A percentile compares a stretch with the other conserved stretches of the same genome.
phyloP scores from a whole-genome alignment of 2,888 invertebrate species.

The Epinotia nisella region DNA sequence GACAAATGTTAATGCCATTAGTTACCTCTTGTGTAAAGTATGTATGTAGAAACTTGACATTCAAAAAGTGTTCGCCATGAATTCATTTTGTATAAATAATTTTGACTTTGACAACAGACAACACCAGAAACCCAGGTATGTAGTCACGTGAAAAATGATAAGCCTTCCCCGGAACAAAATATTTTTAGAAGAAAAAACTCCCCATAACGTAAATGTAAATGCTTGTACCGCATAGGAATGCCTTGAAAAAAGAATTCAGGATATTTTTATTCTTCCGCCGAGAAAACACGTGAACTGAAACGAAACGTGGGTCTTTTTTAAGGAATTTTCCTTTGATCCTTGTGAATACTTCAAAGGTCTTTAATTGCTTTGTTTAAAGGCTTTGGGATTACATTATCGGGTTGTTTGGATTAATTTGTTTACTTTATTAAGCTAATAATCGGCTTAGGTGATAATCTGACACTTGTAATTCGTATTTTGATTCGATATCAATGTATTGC shows the following conservation, averaged over 20 bases:
- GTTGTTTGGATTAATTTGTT: background rate
- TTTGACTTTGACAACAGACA: too few relatives aligned
- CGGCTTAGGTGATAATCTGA: background rate
- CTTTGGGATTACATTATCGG: background rate
- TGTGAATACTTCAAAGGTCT: slow-evolving; percentile 1
- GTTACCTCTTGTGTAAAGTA: too few relatives aligned
- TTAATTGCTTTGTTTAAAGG: slow-evolving; percentile 1
- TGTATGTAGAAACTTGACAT: too few relatives aligned
- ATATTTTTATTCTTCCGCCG: slow-evolving; percentile 28
- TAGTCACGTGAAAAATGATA: slow-evolving; percentile 6
- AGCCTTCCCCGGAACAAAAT: slow-evolving; percentile 14
- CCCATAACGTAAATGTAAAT: slow-evolving; percentile 29
- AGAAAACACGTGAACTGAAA: slow-evolving; percentile 18
- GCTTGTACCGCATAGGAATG: slow-evolving; percentile 27
- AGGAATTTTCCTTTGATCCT: slow-evolving; percentile 24
- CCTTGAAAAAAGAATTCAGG: slow-evolving; percentile 32
- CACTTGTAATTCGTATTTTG: background rate
- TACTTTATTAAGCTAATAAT: background rate
- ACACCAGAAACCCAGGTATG: background rate
- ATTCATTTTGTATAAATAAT: too few relatives aligned
- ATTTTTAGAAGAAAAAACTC: slow-evolving; percentile 24
- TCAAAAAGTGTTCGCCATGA: too few relatives aligned
- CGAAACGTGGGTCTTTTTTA: slow-evolving; percentile 8
- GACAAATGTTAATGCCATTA: too few relatives aligned
- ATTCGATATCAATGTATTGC: background rate